A percentile compares a stretch with the other conserved stretches of the same genome.
Conservation (phyloP, 2,888 invertebrate species). For the Uropetala carovei region DNA sequence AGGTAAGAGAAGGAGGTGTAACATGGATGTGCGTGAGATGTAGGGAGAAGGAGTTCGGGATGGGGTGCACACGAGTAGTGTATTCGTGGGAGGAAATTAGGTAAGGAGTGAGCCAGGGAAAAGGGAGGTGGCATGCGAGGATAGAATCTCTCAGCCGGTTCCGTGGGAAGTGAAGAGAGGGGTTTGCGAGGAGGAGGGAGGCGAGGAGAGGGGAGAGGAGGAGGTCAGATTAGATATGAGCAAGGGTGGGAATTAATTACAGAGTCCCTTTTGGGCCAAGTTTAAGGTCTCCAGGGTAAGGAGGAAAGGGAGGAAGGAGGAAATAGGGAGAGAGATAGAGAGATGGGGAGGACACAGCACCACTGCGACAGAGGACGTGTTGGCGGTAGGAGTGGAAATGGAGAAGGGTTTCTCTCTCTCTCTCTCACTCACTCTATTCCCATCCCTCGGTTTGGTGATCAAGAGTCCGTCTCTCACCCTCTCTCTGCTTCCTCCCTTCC, state of each 20-base stretch:
- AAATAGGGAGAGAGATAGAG: no score
- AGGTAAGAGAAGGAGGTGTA: no score
- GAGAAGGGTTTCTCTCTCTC: background rate
- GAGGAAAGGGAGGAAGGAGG: background rate
- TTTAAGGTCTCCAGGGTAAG: background rate
- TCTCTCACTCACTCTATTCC: background rate
- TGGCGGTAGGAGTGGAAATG: background rate
- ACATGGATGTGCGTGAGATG: no score
- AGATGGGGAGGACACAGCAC: no score
- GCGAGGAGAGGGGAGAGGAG: background rate
- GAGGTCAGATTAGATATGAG: constrained; percentile 21
- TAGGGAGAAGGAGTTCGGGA: no score
- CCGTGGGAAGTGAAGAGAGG: background rate
- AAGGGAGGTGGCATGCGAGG: no score
- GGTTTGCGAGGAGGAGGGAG: background rate
- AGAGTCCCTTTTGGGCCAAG: background rate
- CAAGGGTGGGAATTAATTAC: constrained; percentile 7
- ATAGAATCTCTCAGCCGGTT: no score
- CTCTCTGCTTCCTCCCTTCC: background rate
- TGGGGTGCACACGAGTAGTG: background rate
- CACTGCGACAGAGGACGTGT: no score
- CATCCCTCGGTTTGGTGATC: background rate
- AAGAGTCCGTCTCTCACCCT: background rate
- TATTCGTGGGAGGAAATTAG: constrained; percentile 17
- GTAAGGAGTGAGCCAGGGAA: background rate